phyloP scores from a whole-genome alignment of 2,113 vertebrate genomes.

The Nymphicus hollandicus region DNA sequence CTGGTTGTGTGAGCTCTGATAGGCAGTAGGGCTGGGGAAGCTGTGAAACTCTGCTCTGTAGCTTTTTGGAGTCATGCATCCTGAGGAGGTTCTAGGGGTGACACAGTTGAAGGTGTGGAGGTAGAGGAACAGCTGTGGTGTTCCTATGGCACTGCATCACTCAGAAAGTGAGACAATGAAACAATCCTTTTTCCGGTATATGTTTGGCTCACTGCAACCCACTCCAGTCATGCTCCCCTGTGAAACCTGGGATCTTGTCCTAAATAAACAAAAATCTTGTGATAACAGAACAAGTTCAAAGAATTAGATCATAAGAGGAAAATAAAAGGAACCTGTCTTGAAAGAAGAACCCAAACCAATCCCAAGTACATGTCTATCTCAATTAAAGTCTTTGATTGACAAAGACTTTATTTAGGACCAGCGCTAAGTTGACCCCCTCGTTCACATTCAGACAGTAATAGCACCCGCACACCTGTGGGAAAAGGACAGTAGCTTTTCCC shows the following conservation, averaged over 20 bases:
- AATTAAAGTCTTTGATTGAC: not conserved
- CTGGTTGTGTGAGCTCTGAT: not conserved
- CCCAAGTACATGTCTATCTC: not conserved
- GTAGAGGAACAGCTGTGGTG: not conserved
- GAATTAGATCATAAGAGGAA: not conserved
- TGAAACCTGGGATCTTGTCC: not conserved
- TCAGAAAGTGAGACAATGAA: not conserved
- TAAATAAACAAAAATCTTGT: not conserved
- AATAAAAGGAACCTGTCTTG: not conserved
- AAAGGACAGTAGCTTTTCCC: not conserved
- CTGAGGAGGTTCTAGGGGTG: rapidly evolving
- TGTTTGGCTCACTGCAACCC: not conserved
- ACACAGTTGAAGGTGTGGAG: not conserved
- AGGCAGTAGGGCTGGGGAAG: not conserved
- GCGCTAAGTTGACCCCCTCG: rapidly evolving
- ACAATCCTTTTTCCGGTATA: not conserved
- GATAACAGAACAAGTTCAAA: not conserved
- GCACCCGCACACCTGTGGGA: not conserved
- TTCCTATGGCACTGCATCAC: not conserved
- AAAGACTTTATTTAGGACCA: not conserved
- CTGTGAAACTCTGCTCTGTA: not conserved
- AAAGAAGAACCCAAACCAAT: not conserved
- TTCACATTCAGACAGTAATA: not conserved
- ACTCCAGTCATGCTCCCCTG: not conserved
- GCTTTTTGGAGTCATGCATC: not conserved